phyloP scores from a whole-genome alignment of 2,113 vertebrate genomes.

The cat (Felis catus) region DNA sequence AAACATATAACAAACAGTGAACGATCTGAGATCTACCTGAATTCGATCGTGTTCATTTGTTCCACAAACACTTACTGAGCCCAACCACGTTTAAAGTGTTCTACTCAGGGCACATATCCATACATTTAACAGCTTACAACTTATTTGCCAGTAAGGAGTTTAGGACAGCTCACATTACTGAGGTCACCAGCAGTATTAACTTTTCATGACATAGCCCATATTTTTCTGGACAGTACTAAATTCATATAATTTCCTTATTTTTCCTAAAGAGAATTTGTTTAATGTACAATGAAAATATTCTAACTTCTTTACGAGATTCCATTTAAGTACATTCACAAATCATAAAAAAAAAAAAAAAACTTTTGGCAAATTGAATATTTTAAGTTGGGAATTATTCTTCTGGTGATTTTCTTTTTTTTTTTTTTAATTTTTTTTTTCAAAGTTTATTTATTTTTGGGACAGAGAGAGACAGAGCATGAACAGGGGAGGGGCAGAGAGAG shows the following conservation, averaged over 20 bases:
- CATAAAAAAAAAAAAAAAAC: not conserved
- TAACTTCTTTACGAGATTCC: constrained; percentile 6
- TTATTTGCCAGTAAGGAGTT: constrained; percentile 1
- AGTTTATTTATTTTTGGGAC: no score
- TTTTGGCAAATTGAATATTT: not conserved
- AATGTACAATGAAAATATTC: not conserved
- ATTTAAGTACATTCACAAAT: not conserved
- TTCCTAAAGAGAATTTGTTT: constrained; percentile 38
- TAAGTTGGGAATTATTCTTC: not conserved
- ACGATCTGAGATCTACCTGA: constrained; percentile 3
- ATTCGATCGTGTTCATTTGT: constrained; percentile 28
- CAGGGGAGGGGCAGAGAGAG: no score
- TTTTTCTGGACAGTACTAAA: constrained; percentile 38
- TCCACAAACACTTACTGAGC: not conserved
- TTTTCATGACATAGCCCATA: constrained; percentile 21
- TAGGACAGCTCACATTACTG: not conserved
- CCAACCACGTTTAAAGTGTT: not conserved
- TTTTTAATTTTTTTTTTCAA: no score
- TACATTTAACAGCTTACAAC: constrained; percentile 24
- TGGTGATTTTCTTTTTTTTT: not conserved
- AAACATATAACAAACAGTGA: not conserved
- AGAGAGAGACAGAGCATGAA: no score
- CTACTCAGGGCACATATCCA: not conserved
- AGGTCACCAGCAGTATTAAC: not conserved
- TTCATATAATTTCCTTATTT: constrained; percentile 30